Evolutionary conservation across 2,797 vertebrate genomes (phyloP).

Genomic region (Galago senegalensis): DNA sequence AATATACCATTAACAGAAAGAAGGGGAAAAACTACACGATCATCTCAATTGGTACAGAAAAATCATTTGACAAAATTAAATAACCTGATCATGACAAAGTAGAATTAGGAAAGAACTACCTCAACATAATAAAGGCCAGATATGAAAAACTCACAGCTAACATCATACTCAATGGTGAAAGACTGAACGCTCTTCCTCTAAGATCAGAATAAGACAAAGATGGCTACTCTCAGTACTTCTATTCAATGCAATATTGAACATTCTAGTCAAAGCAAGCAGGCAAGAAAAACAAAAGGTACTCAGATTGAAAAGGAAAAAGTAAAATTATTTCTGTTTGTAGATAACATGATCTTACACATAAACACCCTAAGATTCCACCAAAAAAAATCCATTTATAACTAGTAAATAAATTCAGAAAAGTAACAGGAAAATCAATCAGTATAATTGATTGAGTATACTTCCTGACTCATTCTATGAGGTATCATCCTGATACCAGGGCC

Average conservation of each 20-base stretch:
- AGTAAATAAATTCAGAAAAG: too few species aligned
- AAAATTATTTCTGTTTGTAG: neutral
- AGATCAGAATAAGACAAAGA: neutral
- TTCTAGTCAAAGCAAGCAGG: neutral
- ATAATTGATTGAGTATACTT: neutral
- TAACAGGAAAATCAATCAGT: too few species aligned
- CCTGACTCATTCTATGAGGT: constrained; percentile 1
- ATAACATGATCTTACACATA: constrained; percentile 1
- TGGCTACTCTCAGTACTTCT: neutral
- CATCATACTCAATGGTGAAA: neutral
- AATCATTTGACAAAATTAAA: constrained; percentile 19
- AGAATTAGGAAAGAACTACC: neutral
- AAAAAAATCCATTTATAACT: neutral
- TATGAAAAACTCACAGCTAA: neutral
- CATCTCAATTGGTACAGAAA: constrained; percentile 7
- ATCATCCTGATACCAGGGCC: neutral
- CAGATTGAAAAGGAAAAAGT: constrained; percentile 25
- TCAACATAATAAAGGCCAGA: neutral
- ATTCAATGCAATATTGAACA: neutral
- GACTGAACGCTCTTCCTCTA: neutral
- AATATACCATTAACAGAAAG: neutral
- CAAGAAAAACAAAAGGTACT: constrained; percentile 24
- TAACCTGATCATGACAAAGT: neutral
- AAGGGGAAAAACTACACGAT: neutral
- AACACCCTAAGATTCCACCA: neutral